These are phyloP conservation scores for Chauna torquata DNA, from an alignment of 2,113 vertebrate genomes.

Conservation along the genomic window DNA sequence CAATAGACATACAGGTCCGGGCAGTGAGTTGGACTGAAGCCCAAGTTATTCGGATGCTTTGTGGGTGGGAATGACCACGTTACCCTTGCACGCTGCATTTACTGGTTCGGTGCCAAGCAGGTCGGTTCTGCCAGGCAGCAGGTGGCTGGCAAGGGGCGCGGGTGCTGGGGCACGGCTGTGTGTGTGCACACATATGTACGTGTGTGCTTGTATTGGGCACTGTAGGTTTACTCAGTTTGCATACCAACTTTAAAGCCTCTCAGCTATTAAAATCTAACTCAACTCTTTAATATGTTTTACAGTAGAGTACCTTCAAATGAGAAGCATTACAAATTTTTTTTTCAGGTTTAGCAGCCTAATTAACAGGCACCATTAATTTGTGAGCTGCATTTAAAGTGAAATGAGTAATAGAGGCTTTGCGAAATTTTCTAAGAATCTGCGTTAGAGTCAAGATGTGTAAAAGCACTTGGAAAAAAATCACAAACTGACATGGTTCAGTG, in stretches of 20 bases:
- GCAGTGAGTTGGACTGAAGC: background rate
- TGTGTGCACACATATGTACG: background rate
- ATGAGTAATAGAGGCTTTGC: background rate
- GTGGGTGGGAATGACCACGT: background rate
- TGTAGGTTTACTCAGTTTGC: background rate
- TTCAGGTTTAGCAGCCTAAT: conserved; percentile 57
- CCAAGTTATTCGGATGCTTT: background rate
- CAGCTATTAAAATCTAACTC: conserved; percentile 45
- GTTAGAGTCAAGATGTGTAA: background rate
- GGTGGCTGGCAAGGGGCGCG: too few species aligned
- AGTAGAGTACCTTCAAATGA: background rate
- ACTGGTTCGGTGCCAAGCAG: background rate
- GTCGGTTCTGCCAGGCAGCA: too few species aligned
- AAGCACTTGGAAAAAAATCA: background rate
- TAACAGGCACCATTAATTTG: conserved; percentile 53
- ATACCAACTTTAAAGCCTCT: conserved; percentile 51
- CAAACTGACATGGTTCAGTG: background rate
- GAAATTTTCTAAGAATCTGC: background rate
- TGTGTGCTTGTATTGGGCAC: background rate
- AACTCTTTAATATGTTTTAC: conserved; percentile 5
- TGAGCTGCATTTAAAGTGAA: background rate
- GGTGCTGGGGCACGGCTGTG: background rate
- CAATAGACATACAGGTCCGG: background rate
- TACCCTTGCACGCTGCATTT: background rate
- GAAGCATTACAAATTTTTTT: background rate